Evolutionary conservation across 2,113 vertebrate genomes (phyloP).

Genomic region (Malurus melanocephalus): DNA sequence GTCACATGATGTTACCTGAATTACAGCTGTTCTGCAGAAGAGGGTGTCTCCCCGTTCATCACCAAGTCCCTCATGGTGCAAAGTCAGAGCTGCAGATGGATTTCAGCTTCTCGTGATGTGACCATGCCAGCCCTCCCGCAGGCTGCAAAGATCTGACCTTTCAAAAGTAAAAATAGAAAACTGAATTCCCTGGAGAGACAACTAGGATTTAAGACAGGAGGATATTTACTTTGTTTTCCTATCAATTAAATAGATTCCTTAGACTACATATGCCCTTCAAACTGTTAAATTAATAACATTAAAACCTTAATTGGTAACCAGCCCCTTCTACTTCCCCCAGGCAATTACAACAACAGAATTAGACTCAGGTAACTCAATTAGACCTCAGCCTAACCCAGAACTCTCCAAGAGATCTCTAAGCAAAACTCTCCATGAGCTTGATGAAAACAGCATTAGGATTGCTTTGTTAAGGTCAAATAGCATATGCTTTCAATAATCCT

Average conservation of each 20-base stretch:
- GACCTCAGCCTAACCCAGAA: neutral
- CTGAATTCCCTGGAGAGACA: neutral
- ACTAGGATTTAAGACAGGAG: slow-evolving; percentile 4
- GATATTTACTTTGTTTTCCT: slow-evolving; percentile 28
- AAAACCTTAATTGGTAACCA: slow-evolving; percentile 50
- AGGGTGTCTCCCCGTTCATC: neutral
- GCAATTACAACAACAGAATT: slow-evolving; percentile 43
- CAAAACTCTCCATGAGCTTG: neutral
- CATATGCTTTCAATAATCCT: neutral
- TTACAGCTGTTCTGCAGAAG: neutral
- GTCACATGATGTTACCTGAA: neutral
- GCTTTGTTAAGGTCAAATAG: neutral
- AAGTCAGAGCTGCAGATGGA: neutral
- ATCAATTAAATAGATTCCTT: slow-evolving; percentile 22
- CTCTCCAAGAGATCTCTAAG: slow-evolving; percentile 3
- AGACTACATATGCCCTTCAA: slow-evolving; percentile 17
- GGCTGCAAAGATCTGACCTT: slow-evolving; percentile 4
- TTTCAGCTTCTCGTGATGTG: neutral
- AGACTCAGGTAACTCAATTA: slow-evolving; percentile 44
- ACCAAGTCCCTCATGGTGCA: neutral
- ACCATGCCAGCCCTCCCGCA: neutral
- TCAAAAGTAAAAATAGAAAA: slow-evolving; percentile 37
- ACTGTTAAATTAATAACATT: slow-evolving; percentile 38
- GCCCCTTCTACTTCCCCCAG: slow-evolving; percentile 16
- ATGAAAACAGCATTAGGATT: neutral